A percentile compares a stretch with the other conserved stretches of the same genome.
phyloP scores from a whole-genome alignment of 2,797 vertebrate genomes.

The Loris lydekkerianus region DNA sequence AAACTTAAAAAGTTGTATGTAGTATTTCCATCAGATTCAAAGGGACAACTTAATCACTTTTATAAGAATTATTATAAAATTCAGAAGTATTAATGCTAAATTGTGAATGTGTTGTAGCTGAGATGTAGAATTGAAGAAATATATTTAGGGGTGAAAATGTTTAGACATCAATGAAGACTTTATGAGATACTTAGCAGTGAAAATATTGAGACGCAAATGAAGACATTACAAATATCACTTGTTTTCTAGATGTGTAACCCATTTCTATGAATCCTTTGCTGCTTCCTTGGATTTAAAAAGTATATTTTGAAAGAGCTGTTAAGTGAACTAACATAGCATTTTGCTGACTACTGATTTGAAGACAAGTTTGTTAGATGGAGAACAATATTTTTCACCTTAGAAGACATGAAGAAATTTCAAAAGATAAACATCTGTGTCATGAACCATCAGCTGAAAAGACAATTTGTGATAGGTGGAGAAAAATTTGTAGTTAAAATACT shows the following conservation, averaged over 20 bases:
- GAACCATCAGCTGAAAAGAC: constrained; percentile 12
- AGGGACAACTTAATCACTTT: not conserved
- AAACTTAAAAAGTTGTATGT: not conserved
- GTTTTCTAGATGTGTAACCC: constrained; percentile 48
- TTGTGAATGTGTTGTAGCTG: not conserved
- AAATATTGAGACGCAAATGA: constrained; percentile 42
- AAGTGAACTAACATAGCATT: not conserved
- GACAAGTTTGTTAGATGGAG: constrained; percentile 39
- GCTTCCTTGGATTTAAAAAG: constrained; percentile 7
- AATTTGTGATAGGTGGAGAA: not conserved
- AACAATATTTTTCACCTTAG: constrained; percentile 41
- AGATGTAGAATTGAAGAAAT: constrained; percentile 35
- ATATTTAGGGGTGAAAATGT: not conserved
- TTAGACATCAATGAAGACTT: constrained; percentile 32
- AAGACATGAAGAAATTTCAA: constrained; percentile 51
- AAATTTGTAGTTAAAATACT: not conserved
- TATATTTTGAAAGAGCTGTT: constrained; percentile 41
- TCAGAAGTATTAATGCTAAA: not conserved
- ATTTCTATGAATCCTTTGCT: constrained; percentile 51
- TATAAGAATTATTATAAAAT: constrained; percentile 3
- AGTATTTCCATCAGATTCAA: constrained; percentile 37
- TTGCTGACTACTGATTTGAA: constrained; percentile 34
- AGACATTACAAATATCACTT: constrained; percentile 56
- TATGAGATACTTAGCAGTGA: not conserved
- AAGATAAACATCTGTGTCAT: not conserved